Evolutionary conservation across 2,113 vertebrate genomes (phyloP), one percentile per base, ranked within the genome.

Genomic region (Empidonax traillii): DNA sequence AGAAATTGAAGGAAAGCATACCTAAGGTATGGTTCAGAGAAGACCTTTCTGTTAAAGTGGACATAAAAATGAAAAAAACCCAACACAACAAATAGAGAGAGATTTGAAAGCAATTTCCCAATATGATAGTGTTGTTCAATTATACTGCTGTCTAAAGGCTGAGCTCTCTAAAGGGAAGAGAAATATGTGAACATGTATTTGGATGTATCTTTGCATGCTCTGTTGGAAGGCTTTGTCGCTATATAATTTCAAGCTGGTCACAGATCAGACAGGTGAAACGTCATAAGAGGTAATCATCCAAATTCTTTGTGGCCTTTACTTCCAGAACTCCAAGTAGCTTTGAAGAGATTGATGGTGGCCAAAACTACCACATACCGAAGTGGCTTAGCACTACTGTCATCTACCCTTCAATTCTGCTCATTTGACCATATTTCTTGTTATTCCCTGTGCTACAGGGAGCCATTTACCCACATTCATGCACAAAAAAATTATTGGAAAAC

Each of bases 361-460:
- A 66, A 52, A 47, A 52, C 37, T 77, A 78, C 39, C 69, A 61
- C 3, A 41, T 0, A 4, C 6, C 2, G 6, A 43, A 1, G 0
- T 4, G 2, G 14, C 37, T 86, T 33, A 76, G 22, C 72, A 51
- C 28, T 20, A 77, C 7, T 8, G 1, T 65, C 33, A n/a, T 28
- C 35, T 41, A 6, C 8, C 27, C 17, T 10, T 51, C 39, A 27
- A 1, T 14, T 76, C n/a, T 75, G 43, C 35, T 44, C 33, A 44
- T 31, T 37, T 87, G 59, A 71, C 15, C 6, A 8, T 46, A 20
- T 74, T 56, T 51, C 3, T 37, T 69, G 15, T 53, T n/a, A 62
- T 33, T 6, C 10, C 9, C 44, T 52, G 21, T 0, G 5, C 44
- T 85, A 35, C 23, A 55, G 9, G 31, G 15, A 71, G 23, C 0